These are phyloP conservation scores for Parnassius smintheus DNA, from an alignment of 2,888 invertebrate species.

Conservation along the genomic window DNA sequence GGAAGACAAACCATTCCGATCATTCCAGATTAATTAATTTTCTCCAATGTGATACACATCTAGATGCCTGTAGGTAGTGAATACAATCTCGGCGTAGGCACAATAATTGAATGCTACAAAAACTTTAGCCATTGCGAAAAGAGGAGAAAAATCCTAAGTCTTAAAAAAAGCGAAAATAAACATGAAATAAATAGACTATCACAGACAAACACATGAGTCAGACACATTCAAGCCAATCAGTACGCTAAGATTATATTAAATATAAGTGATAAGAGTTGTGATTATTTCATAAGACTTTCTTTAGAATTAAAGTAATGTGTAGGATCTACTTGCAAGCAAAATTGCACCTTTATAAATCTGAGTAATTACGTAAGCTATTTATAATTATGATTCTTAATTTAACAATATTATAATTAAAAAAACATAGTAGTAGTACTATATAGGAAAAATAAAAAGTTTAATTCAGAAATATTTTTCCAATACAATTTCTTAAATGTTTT, in stretches of 20 bases:
- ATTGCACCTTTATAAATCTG: slow-evolving; percentile 16
- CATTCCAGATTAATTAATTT: slow-evolving; percentile 18
- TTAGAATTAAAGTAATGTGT: slow-evolving; percentile 41
- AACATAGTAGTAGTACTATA: no score
- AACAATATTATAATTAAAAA: no score
- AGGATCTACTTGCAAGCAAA: slow-evolving; percentile 33
- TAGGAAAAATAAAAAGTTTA: no score
- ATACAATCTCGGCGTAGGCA: not conserved
- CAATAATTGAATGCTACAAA: slow-evolving; percentile 24
- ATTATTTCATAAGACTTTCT: slow-evolving; percentile 65
- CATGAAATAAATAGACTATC: slow-evolving; percentile 73
- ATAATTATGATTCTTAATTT: no score
- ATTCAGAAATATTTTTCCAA: no score
- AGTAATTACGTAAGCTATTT: no score
- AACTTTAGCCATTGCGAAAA: slow-evolving; percentile 65
- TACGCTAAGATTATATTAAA: slow-evolving; percentile 49
- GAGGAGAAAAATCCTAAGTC: slow-evolving; percentile 45
- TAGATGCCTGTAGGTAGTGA: not conserved
- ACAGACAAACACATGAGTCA: slow-evolving; percentile 78
- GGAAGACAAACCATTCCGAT: slow-evolving; percentile 34
- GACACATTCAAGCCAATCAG: slow-evolving; percentile 64
- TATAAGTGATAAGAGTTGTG: slow-evolving; percentile 47
- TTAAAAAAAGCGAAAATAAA: slow-evolving; percentile 44
- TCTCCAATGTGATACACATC: slow-evolving; percentile 14
- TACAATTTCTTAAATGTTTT: no score